phyloP scores from a whole-genome alignment of 2,113 vertebrate species.

The Chauna torquata region DNA sequence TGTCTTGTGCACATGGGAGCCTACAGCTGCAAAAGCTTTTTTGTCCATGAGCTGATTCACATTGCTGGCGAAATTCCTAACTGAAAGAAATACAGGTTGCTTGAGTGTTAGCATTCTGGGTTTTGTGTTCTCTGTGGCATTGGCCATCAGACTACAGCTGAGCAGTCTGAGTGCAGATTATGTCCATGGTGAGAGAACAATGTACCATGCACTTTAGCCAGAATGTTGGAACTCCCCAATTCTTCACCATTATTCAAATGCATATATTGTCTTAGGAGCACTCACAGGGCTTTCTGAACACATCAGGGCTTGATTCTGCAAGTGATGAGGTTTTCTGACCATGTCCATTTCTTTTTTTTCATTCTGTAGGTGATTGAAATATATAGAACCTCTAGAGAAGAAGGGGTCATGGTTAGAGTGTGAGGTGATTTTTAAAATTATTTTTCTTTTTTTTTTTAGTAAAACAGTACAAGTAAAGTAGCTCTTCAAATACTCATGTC shows the following conservation, averaged over 20 bases:
- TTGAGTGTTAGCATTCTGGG: neutral
- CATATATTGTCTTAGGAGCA: neutral
- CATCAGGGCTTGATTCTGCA: neutral
- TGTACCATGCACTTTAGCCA: neutral
- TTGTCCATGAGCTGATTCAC: neutral
- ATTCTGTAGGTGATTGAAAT: neutral
- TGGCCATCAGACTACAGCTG: neutral
- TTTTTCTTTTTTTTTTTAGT: neutral
- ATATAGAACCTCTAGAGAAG: neutral
- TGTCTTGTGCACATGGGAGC: neutral
- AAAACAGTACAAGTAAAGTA: neutral
- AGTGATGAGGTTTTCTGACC: neutral
- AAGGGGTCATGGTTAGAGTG: neutral
- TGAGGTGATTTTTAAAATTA: neutral
- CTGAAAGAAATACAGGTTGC: neutral
- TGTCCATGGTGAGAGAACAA: neutral
- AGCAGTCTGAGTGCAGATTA: neutral
- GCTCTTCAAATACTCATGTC: neutral
- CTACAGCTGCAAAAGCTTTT: neutral
- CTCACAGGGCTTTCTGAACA: neutral
- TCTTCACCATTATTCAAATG: neutral
- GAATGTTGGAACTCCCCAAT: neutral
- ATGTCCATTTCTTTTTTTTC: neutral
- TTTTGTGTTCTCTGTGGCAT: neutral
- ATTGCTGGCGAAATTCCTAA: neutral